These are phyloP conservation scores for Epizoanthus scotinus DNA, from an alignment of 92 coral and sea anemone genomes.

Conservation along the genomic window DNA sequence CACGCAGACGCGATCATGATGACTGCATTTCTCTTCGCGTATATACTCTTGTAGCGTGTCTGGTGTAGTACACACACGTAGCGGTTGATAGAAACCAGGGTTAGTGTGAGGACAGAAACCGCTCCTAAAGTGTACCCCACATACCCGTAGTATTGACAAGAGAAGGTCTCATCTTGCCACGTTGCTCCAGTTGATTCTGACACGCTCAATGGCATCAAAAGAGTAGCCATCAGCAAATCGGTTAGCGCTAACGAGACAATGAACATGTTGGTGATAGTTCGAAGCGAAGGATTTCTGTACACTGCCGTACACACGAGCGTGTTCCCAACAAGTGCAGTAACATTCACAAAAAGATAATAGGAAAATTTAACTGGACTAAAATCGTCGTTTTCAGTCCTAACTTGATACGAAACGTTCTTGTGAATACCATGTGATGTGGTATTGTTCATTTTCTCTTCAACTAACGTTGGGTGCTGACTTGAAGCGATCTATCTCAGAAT, in stretches of 20 bases:
- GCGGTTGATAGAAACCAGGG: constrained; percentile 16
- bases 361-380: background rate
- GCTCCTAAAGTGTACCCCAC: constrained; percentile 19
- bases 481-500: too few relatives aligned
- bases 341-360: background rate
- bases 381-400: background rate
- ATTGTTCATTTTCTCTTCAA: too few relatives aligned
- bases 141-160: constrained; percentile 28
- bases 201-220: constrained; percentile 9
- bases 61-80: constrained; percentile 14
- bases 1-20: background rate
- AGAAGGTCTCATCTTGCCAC: background rate
- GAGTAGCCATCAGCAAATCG: constrained; percentile 18
- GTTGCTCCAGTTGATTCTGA: background rate
- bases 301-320: constrained; percentile 14
- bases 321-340: background rate
- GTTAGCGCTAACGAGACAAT: constrained; percentile 4
- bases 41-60: constrained; percentile 1
- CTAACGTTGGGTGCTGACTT: too few relatives aligned
- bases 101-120: background rate
- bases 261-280: constrained; percentile 17
- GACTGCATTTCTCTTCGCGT: background rate
- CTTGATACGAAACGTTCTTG: too few relatives aligned
- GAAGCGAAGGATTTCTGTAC: background rate
- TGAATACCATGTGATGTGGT: too few relatives aligned